Conservation (phyloP, 2,888 invertebrate species). For the Pollenia labialis region DNA sequence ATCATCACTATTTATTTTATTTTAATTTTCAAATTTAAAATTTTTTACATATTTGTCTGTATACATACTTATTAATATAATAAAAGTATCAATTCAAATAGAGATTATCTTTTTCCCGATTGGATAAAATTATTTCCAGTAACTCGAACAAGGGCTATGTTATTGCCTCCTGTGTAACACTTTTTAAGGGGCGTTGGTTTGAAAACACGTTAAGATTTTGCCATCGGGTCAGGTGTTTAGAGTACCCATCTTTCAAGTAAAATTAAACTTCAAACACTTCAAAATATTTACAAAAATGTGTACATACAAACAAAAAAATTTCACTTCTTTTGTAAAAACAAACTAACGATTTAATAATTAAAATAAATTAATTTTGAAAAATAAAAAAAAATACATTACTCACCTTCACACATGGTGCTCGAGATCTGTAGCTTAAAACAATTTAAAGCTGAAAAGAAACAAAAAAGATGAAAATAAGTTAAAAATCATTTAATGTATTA, state of each 20-base stretch:
- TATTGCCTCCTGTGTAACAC: no score
- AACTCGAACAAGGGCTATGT: no score
- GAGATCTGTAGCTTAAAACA: not conserved
- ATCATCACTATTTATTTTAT: no score
- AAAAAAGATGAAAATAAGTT: not conserved
- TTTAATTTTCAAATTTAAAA: no score
- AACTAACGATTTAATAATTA: slow-evolving; percentile 18
- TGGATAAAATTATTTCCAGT: no score
- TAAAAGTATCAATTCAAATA: no score
- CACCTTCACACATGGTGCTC: slow-evolving; percentile 2
- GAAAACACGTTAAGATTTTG: no score
- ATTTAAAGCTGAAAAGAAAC: slow-evolving; percentile 1
- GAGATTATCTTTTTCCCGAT: no score
- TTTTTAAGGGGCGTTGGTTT: no score
- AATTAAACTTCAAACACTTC: not conserved
- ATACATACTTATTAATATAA: no score
- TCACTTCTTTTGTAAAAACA: not conserved
- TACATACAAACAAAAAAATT: not conserved
- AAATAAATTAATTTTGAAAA: not conserved
- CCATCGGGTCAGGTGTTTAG: no score
- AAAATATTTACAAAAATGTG: not conserved
- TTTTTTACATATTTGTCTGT: no score
- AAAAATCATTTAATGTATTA: not conserved
- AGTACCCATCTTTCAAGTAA: not conserved
- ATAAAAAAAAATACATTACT: not conserved